phyloP scores from a whole-genome alignment of 2,113 vertebrate species.

The Tricholaema leucomelas region DNA sequence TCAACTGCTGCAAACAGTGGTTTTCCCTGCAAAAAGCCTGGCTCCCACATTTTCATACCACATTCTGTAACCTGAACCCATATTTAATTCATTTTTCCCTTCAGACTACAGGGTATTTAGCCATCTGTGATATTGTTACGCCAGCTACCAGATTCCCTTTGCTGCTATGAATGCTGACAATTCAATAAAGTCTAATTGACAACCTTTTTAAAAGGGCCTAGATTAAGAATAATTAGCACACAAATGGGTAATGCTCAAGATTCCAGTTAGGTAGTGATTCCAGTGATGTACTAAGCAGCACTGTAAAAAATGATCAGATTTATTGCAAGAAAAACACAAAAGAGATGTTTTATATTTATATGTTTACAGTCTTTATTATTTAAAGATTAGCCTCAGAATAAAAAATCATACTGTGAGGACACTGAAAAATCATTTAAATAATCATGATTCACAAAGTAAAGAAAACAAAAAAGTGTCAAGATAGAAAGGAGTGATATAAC shows the following conservation, averaged over 20 bases:
- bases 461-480: neutral
- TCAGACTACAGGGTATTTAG: slow-evolving; percentile 38
- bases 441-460: neutral
- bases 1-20: neutral
- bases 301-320: neutral
- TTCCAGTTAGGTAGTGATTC: neutral
- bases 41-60: slow-evolving; percentile 11
- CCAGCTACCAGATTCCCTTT: slow-evolving; percentile 15
- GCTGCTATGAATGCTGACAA: neutral
- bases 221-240: slow-evolving; percentile 50
- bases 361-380: neutral
- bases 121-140: slow-evolving; percentile 40
- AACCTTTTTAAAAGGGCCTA: slow-evolving; percentile 28
- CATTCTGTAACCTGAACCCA: slow-evolving; percentile 10
- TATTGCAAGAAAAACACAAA: slow-evolving; percentile 17
- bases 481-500: neutral
- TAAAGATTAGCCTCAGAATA: neutral
- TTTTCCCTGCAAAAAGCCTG: slow-evolving; percentile 10
- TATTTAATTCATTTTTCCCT: slow-evolving; percentile 34
- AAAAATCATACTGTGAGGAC: neutral
- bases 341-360: slow-evolving; percentile 5
- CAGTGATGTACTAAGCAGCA: neutral
- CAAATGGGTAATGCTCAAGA: slow-evolving; percentile 12
- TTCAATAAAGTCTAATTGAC: slow-evolving; percentile 46
- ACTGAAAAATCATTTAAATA: neutral